phyloP scores from a whole-genome alignment of 2,888 invertebrate species.

The Apamea anceps region DNA sequence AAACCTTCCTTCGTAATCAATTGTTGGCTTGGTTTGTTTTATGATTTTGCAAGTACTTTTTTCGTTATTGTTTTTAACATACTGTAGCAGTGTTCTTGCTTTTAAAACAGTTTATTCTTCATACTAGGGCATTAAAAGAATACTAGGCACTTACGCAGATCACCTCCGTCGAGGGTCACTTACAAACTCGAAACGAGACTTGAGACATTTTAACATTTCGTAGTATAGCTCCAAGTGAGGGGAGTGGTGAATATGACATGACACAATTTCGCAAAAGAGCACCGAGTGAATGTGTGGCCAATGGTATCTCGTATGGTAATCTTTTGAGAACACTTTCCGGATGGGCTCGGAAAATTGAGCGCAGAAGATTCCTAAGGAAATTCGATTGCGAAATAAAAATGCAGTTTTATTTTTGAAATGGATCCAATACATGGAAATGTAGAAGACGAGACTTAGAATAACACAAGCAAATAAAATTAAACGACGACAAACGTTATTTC shows the following conservation, averaged over 20 bases:
- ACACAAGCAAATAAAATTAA: conserved; percentile 37
- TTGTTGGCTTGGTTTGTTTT: conserved; percentile 11
- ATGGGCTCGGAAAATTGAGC: conserved; percentile 36
- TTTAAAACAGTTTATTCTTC: conserved; percentile 43
- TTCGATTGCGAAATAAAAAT: conserved; percentile 46
- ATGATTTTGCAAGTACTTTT: not conserved
- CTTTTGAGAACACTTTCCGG: conserved; percentile 43
- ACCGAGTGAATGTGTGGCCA: conserved; percentile 48
- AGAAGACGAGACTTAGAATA: conserved; percentile 4
- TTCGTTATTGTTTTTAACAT: not conserved
- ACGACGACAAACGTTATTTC: conserved; percentile 4
- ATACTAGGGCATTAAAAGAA: conserved; percentile 68
- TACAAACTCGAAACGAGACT: conserved; percentile 65
- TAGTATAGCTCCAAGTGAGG: conserved; percentile 56
- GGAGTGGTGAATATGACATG: conserved; percentile 66
- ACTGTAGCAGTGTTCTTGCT: not conserved
- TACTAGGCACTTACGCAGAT: conserved; percentile 63
- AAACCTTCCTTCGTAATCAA: not conserved
- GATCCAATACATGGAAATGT: conserved; percentile 23
- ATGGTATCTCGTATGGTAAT: conserved; percentile 53
- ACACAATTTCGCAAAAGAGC: conserved; percentile 67
- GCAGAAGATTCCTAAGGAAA: conserved; percentile 49
- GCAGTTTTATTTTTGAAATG: conserved; percentile 46
- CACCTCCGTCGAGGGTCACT: conserved; percentile 61
- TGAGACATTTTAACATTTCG: conserved; percentile 69